Conservation (phyloP, 2,888 invertebrate genomes). For the Zaprionus bogoriensis region DNA sequence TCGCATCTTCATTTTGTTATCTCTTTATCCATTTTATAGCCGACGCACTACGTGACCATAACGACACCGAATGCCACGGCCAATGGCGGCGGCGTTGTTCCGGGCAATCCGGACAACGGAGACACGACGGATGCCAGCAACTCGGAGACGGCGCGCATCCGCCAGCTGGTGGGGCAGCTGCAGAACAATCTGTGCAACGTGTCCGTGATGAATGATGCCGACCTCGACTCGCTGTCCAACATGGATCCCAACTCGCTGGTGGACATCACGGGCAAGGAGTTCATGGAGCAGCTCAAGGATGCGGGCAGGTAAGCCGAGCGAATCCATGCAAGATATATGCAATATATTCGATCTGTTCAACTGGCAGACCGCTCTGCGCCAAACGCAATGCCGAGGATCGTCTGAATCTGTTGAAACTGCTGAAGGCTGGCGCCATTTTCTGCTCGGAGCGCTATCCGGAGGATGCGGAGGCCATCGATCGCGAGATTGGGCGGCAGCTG, state of each 20-base stretch:
- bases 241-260: conserved; percentile 95
- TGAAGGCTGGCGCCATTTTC: conserved; percentile 82
- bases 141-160: conserved; percentile 84
- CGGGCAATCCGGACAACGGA: conserved; percentile 50
- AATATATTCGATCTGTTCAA: neutral
- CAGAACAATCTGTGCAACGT: conserved; percentile 93
- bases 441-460: conserved; percentile 82
- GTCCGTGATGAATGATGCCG: conserved; percentile 91
- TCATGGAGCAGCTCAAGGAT: conserved; percentile 86
- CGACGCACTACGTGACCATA: conserved; percentile 83
- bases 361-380: conserved; percentile 87
- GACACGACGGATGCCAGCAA: conserved; percentile 81
- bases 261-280: conserved; percentile 90
- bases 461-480: conserved; percentile 81
- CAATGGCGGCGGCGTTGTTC: conserved; percentile 26
- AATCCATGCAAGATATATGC: neutral
- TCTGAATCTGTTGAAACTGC: conserved; percentile 91
- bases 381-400: conserved; percentile 94
- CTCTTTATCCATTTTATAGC: conserved; percentile 66
- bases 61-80: conserved; percentile 84
- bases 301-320: conserved; percentile 87
- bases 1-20: neutral
- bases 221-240: conserved; percentile 92
- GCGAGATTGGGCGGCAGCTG: conserved; percentile 79
- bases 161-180: conserved; percentile 89